Evolutionary conservation across 2,888 invertebrate species (phyloP), one percentile per base, ranked within the genome.

Genomic region (Augochlorella aurata): DNA sequence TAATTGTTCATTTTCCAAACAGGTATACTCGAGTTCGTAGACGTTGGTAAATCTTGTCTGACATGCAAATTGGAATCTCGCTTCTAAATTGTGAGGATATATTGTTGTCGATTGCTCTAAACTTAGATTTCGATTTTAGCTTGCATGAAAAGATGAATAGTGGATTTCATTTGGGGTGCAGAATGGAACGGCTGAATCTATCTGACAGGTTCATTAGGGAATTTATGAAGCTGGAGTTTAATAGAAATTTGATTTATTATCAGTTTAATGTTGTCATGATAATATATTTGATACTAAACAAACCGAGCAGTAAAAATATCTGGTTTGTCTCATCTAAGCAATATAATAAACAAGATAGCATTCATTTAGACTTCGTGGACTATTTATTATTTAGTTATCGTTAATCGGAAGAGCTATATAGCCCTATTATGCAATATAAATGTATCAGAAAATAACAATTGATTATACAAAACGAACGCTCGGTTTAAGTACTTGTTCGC

Each of bases 1-100:
- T 65, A 49, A 61, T 68, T 61, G 71, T 61, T 38, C 58, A 24
- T 24, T 47, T 47, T 49, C 18, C 49, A n/a, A 61, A 29, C 21
- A 45, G 44, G 14, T 16, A 21, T 14, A 9, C 63, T 0, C 9
- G 45, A 5, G 3, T 67, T 47, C 65, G 47, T 14, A 47, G 44
- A 61, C 21, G 21, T 16, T 47, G 66, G 8, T 47, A 8, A 24
- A 67, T n/a, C 29, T 61, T 38, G 18, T 29, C 24, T 29, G 24
- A 2, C 24, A 61, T 61, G 24, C 24, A 61, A 61, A 61, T 61
- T 61, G 29, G 16, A 14, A 16, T 14, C 5, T 14, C 12, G 14
- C 14, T 14, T 24, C 24, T 58, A 18, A 50, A 50, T 50, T 50
- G 2, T 4, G 18, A 16, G 29, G 29, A 61, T 29, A 61, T 7